Evolutionary conservation across 1,140 invertebrate genomes (phyloP), one percentile per base, ranked within the genome.

Genomic region (Heliconius hermathena): DNA sequence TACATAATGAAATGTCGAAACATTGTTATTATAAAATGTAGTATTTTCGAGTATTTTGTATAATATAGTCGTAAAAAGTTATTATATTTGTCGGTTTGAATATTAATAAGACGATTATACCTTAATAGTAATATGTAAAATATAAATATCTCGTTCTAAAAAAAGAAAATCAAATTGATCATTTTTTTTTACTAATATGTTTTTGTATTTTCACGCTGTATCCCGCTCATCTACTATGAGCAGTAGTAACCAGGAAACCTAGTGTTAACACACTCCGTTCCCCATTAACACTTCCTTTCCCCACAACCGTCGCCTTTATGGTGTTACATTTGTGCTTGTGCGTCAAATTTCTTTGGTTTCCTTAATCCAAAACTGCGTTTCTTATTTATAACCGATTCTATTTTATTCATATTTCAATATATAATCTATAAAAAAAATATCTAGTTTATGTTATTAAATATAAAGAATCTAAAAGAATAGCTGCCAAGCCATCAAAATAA

Each of bases 71-170:
- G 54, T 60, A 60, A 60, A 26, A 60, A 60, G n/a, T 52, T 52
- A 20, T 52, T 60, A 60, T 60, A 60, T 60, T n/a, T 26, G 8
- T 60, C 54, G 54, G 6, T 60, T 60, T 60, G 54, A 60, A 22
- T 60, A 60, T 60, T 60, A 88, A 90, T 78, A 66, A 72, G 29
- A 36, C 13, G 20, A 60, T 60, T 22, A 60, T 60, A 60, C 54
- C 54, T 60, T 11, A 60, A 60, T 26, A 60, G 54, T 60, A 9
- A n/a, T 46, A 52, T 52, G n/a, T n/a, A 60, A n/a, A 22, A 60
- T 60, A 22, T 60, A 60, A n/a, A 60, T 60, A 60, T 60, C n/a
- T 60, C n/a, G 11, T 60, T 60, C 54, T 11, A 26, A 26, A 60
- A 26, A n/a, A 26, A n/a, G 54, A 9, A 60, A 26, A 26, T 26